Percentiles rank a stretch among this genome's conserved stretches.
phyloP scores from a whole-genome alignment of 2,888 invertebrate species.

The Cloeon dipterum region DNA sequence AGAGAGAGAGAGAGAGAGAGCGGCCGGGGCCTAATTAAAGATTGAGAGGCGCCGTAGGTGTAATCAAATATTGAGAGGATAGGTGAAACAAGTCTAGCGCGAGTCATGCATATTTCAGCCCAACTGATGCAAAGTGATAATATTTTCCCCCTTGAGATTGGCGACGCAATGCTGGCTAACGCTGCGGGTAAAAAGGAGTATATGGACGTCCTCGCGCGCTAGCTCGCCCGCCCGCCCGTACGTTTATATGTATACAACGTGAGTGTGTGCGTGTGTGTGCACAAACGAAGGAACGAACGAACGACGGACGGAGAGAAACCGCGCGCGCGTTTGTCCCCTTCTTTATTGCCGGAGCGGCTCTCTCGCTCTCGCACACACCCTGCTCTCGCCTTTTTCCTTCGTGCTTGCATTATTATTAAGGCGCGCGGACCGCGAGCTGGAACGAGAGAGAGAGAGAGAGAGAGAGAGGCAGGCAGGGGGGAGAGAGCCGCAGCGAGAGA shows the following conservation, averaged over 20 bases:
- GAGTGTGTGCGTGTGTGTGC: no score
- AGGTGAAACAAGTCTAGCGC: no score
- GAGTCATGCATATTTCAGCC: no score
- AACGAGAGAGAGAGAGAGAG: neutral
- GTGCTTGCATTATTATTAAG: neutral
- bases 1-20: no score
- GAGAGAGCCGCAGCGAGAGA: conserved; percentile 8
- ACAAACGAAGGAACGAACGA: no score
- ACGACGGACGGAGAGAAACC: no score
- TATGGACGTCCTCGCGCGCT: no score
- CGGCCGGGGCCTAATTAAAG: neutral
- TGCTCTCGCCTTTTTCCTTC: no score
- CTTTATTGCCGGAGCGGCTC: no score
- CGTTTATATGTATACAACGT: neutral
- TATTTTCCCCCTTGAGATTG: neutral
- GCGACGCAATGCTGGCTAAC: conserved; percentile 1
- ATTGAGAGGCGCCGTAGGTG: neutral
- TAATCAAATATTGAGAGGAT: neutral
- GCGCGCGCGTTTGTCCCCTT: no score
- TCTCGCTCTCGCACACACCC: no score
- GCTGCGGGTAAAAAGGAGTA: conserved; percentile 1
- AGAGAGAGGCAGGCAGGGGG: conserved; percentile 8
- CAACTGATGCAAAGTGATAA: no score
- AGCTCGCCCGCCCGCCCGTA: neutral
- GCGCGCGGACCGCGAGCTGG: neutral